Base-by-base conservation (phyloP, 2,113 vertebrate species). In the Cryptomyrus ogoouensis region DNA sequence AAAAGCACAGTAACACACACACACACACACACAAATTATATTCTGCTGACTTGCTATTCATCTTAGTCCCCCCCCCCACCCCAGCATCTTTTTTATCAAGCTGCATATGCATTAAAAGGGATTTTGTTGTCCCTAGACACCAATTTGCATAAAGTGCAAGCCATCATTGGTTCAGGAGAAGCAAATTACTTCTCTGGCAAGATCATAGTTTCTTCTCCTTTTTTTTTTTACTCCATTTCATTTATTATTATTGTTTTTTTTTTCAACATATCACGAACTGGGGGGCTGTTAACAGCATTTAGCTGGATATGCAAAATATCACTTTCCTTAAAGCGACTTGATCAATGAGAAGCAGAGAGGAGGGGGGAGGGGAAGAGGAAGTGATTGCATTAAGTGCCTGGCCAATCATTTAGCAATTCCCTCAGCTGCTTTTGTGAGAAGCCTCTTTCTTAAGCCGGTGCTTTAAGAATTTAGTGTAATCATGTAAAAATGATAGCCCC, bases 121-220 rank as follows among this genome's bases (percentile, higher is more conserved):
- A 98, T 98, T 95, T 97, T 97, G 97, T 98, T 98, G 96, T 99
- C 98, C 98, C 98, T 96, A 97, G 98, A 98, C 97, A 97, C 97
- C 97, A 98, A 98, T 99, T 98, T 99, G 96, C 97, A 99, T 99
- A 98, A 98, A 98, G 97, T 98, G 97, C 96, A 98, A 97, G 97
- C 97, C 97, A 98, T 99, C 97, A 98, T 97, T 96, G 97, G 97
- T 98, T 98, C 96, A 97, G 98, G 97, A 98, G 97, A 98, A 98
- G 97, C 97, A 98, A 98, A 98, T 98, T 97, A 98, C 97, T 98
- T 98, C 97, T 97, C 95, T 96, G 93, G 97, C 97, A 98, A 98
- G 97, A 98, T 97, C 97, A 97, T 96, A 97, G 97, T 97, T 97
- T 84, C 15, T 52, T 95, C 94, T 90, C 15, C 13, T 94, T 94